phyloP scores from a whole-genome alignment of 2,797 vertebrate species.

The Helarctos malayanus region DNA sequence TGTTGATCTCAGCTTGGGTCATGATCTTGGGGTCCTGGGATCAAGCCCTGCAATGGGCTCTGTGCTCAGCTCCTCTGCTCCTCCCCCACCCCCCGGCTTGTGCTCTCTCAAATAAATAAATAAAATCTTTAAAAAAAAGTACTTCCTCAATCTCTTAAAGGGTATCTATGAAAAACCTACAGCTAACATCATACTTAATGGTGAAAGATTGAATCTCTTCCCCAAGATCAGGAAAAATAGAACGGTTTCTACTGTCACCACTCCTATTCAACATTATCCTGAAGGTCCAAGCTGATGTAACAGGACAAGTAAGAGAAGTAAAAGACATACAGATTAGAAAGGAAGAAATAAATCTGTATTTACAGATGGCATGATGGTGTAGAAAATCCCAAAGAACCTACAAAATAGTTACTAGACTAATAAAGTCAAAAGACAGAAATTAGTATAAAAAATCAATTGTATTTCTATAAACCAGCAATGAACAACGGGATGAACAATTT shows the following conservation, averaged over 20 bases:
- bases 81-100: neutral
- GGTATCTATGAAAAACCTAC: neutral
- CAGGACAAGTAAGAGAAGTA: conserved; percentile 16
- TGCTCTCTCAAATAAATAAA: neutral
- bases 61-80: neutral
- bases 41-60: neutral
- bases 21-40: neutral
- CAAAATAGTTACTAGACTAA: conserved; percentile 1
- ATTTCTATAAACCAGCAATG: conserved; percentile 22
- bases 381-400: conserved; percentile 50
- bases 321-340: conserved; percentile 38
- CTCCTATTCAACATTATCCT: conserved; percentile 24
- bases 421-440: conserved; percentile 33
- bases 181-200: neutral
- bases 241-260: neutral
- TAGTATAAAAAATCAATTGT: conserved; percentile 22
- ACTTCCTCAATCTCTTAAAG: conserved; percentile 48
- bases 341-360: conserved; percentile 47
- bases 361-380: neutral
- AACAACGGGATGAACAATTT: conserved; percentile 48
- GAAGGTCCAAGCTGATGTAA: neutral
- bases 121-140: neutral
- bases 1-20: neutral
- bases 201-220: conserved; percentile 9
- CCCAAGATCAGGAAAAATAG: conserved; percentile 22